A percentile compares a stretch with the other conserved stretches of the same genome.
phyloP scores from a whole-genome alignment of 2,113 vertebrate species.

The Eubucco bourcierii region DNA sequence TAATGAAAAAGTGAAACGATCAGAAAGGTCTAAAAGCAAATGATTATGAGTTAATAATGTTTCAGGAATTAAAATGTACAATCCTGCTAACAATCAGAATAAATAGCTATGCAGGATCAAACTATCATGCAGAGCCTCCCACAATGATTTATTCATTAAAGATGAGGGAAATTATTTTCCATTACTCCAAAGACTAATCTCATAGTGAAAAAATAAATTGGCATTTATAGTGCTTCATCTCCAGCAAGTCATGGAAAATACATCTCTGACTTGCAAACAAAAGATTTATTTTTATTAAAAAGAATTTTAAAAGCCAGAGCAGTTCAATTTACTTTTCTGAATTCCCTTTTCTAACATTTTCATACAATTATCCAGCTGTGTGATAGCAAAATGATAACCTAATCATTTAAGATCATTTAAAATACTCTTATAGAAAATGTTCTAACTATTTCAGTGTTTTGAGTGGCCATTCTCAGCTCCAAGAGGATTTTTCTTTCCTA shows the following conservation, averaged over 20 bases:
- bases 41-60: conserved; percentile 58
- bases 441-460: background rate
- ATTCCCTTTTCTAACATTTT: background rate
- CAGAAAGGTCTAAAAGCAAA: conserved; percentile 60
- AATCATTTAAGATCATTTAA: background rate
- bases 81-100: conserved; percentile 28
- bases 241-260: background rate
- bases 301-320: background rate
- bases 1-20: conserved; percentile 52
- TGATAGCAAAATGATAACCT: background rate
- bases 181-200: conserved; percentile 48
- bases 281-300: background rate
- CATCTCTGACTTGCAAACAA: conserved; percentile 24
- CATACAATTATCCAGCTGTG: background rate
- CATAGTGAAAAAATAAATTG: conserved; percentile 47
- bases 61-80: conserved; percentile 41
- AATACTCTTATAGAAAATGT: background rate
- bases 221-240: conserved; percentile 40
- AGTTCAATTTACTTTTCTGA: background rate
- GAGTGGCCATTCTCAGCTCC: background rate
- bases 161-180: conserved; percentile 35
- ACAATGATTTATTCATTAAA: conserved; percentile 48
- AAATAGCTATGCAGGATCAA: conserved; percentile 30
- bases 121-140: conserved; percentile 19
- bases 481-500: background rate